Conservation (phyloP, 2,113 vertebrate genomes). For the Callaeas wilsoni region DNA sequence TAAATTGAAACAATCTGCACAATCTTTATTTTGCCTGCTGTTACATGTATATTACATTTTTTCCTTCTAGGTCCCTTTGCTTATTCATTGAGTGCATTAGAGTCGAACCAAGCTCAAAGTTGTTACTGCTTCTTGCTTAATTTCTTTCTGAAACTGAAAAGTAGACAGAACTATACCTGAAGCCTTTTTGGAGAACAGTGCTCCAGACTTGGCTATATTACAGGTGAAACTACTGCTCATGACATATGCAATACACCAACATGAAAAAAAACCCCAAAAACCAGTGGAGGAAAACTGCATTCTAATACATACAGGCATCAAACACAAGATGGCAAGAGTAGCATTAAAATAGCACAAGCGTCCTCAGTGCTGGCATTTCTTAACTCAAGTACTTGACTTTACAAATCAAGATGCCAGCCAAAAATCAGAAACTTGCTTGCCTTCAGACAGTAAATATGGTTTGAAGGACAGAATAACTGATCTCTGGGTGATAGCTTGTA, state of each 20-base stretch:
- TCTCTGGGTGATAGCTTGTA: background rate
- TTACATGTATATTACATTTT: background rate
- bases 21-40: background rate
- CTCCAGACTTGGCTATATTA: background rate
- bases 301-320: background rate
- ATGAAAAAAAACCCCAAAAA: background rate
- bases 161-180: background rate
- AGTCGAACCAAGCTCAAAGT: background rate
- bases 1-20: background rate
- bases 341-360: background rate
- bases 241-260: background rate
- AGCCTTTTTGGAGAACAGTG: background rate
- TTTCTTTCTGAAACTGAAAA: background rate
- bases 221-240: background rate
- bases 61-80: background rate
- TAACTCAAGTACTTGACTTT: background rate
- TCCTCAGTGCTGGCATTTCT: background rate
- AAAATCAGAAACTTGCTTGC: background rate
- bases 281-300: background rate
- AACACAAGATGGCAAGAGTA: background rate
- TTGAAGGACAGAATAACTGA: background rate
- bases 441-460: background rate
- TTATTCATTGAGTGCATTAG: background rate
- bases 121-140: background rate
- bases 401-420: background rate